A percentile compares a stretch with the other conserved stretches of the same genome.
These are phyloP conservation scores for Picathartes gymnocephalus DNA, from an alignment of 2,113 vertebrate genomes.

Conservation along the genomic window DNA sequence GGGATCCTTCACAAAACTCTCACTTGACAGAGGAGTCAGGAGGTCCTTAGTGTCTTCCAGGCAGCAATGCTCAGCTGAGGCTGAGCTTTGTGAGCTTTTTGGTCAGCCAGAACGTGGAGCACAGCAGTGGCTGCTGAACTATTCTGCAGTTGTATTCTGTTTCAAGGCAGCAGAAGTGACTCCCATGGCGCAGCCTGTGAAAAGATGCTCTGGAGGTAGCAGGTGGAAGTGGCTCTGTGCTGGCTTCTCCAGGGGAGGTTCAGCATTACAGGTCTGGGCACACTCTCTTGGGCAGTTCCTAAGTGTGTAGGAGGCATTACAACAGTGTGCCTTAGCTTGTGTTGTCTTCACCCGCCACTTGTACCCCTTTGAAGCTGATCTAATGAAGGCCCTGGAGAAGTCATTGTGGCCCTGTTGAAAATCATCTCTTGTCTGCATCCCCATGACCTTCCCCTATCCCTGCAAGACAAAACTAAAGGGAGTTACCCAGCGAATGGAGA, in stretches of 20 bases:
- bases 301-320: background rate
- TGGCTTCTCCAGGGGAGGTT: background rate
- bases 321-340: background rate
- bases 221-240: background rate
- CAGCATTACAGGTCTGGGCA: background rate
- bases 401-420: background rate
- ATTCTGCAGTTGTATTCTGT: background rate
- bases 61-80: background rate
- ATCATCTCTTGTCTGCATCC: too few relatives aligned
- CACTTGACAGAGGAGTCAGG: background rate
- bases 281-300: rapidly evolving
- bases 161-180: background rate
- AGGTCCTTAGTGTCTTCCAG: background rate
- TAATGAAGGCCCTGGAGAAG: background rate
- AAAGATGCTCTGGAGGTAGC: background rate
- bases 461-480: background rate
- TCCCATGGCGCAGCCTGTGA: background rate
- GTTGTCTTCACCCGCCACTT: background rate
- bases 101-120: background rate
- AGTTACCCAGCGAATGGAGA: background rate
- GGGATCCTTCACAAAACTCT: background rate
- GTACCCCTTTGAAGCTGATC: background rate
- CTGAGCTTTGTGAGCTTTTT: background rate
- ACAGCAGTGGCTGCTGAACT: background rate
- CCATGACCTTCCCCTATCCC: background rate